These are phyloP conservation scores for Nemapogon koenigi DNA, from an alignment of 2,888 invertebrate genomes.

Conservation along the genomic window DNA sequence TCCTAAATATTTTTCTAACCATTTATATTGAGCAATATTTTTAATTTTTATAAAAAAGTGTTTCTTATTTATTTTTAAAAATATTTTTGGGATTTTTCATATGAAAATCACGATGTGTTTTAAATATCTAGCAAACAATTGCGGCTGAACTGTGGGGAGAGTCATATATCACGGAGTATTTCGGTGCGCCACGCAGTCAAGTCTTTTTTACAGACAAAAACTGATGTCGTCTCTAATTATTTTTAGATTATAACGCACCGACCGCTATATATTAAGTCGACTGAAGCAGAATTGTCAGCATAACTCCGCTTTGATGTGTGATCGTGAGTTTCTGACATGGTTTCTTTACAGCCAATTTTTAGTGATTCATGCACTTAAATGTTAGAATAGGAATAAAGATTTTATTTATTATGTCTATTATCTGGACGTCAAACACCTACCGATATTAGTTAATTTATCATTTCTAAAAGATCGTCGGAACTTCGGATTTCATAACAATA, in stretches of 20 bases:
- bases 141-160: conserved; percentile 30
- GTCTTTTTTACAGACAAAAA: conserved; percentile 63
- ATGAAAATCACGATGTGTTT: conserved; percentile 28
- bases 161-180: conserved; percentile 53
- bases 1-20: too few species aligned
- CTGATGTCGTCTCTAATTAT: conserved; percentile 63
- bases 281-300: conserved; percentile 61
- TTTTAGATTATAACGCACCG: conserved; percentile 64
- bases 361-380: conserved; percentile 54
- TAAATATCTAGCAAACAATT: conserved; percentile 38
- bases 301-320: conserved; percentile 61
- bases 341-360: conserved; percentile 55
- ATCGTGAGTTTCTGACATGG: conserved; percentile 27
- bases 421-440: background rate
- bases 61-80: too few species aligned
- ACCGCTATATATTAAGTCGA: conserved; percentile 57
- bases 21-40: too few species aligned
- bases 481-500: background rate
- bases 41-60: too few species aligned
- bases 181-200: conserved; percentile 46
- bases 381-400: too few species aligned
- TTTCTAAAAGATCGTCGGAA: background rate
- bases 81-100: too few species aligned
- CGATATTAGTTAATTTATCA: background rate
- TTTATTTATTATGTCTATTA: background rate